phyloP scores from a whole-genome alignment of 2,113 vertebrate genomes.

The Thymallus thymallus region DNA sequence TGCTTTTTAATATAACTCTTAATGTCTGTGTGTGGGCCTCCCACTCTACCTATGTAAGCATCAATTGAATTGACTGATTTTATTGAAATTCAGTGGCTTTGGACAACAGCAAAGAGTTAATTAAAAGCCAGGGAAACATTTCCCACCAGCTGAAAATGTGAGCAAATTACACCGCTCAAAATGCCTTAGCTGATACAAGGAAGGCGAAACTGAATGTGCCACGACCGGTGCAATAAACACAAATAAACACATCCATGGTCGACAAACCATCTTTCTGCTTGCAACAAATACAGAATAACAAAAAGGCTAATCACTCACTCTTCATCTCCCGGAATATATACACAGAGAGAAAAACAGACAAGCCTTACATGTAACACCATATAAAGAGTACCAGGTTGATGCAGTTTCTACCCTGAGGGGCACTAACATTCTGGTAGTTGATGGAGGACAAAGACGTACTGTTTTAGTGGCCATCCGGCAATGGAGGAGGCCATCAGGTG shows the following conservation, averaged over 20 bases:
- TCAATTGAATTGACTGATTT: no score
- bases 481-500: neutral
- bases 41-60: neutral
- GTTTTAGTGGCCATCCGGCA: neutral
- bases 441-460: neutral
- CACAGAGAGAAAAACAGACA: slow-evolving; percentile 7
- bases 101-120: no score
- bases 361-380: neutral
- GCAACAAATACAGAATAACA: neutral
- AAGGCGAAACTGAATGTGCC: neutral
- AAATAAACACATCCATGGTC: neutral
- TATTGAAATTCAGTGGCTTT: no score
- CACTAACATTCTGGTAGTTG: neutral
- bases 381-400: neutral
- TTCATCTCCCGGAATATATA: neutral
- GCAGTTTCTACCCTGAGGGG: neutral
- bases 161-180: neutral
- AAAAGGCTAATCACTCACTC: neutral
- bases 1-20: neutral
- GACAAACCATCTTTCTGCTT: neutral
- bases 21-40: no score
- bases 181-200: neutral
- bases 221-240: neutral
- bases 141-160: neutral
- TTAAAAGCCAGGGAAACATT: no score